Base-by-base conservation (phyloP, 2,888 invertebrate species). In the Anaspis maculata region DNA sequence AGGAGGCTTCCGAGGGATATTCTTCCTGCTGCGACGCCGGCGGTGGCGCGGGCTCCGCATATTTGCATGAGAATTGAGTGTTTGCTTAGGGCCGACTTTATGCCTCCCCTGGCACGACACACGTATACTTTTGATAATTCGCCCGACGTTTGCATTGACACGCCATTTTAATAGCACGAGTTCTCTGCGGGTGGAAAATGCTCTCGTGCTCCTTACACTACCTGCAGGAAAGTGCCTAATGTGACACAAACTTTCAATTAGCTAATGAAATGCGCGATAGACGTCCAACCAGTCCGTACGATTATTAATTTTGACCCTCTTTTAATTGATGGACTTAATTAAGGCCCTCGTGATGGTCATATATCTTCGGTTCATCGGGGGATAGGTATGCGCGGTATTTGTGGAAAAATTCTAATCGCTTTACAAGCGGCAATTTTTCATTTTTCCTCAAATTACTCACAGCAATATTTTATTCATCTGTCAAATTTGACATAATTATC, bases 81-180 rank as follows among this genome's bases (percentile, higher is more conserved):
- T 39, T 39, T 39, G 39, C 32, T 27, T 39, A 36, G 33, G 33
- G 39, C 36, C 29, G 28, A 33, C 30, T 39, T 39, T 39, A 39
- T 39, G 36, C 36, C 21, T 39, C 39, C 39, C 39, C 22, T 26
- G 39, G 24, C 33, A 39, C 36, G 30, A 30, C 27, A 34, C 39
- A 36, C 39, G 9, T n/a, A 34, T 39, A 39, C 36, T 40, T 36
- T 41, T 46, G 43, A 47, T 49, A 49, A 48, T 49, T 45, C 44
- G 38, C 42, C 39, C 33, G 35, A 29, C 31, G 41, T 40, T 41
- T 47, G 46, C 48, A 47, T 50, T 45, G 48, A 46, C 52, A 52
- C 50, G 50, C 50, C 32, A 52, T 45, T 42, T 43, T 37, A 25
- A 38, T 39, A 32, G n/a, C n/a, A n/a, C n/a, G n/a, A n/a, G n/a